Percentiles rank a stretch among this genome's conserved stretches.
Evolutionary conservation across 2,113 vertebrate genomes (phyloP).

Genomic region (Thymallus thymallus): DNA sequence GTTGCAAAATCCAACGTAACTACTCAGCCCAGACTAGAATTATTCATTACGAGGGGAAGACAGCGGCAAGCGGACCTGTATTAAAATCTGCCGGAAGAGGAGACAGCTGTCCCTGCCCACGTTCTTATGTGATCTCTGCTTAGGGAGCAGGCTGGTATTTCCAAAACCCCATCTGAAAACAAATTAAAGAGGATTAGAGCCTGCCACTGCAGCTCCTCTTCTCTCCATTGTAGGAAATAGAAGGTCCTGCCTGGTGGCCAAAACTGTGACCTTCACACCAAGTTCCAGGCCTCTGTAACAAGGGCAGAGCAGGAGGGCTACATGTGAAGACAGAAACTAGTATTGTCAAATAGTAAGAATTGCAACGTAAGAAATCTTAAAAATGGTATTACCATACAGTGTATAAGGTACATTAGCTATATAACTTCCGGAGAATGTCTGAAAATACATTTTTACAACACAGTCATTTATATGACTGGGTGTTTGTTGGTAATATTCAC

Average conservation of each 20-base stretch:
- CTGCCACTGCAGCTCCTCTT: constrained; percentile 55
- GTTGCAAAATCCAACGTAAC: constrained; percentile 44
- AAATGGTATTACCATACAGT: neutral
- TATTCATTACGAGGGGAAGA: constrained; percentile 43
- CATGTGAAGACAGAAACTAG: neutral
- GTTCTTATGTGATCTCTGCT: constrained; percentile 67
- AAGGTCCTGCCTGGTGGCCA: constrained; percentile 52
- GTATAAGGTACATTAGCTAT: neutral
- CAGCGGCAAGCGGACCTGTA: constrained; percentile 56
- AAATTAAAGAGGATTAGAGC: constrained; percentile 78
- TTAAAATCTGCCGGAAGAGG: constrained; percentile 65
- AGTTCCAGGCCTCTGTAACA: constrained; percentile 31
- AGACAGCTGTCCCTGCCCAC: constrained; percentile 72
- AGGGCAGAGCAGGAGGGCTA: neutral
- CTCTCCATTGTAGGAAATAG: constrained; percentile 52
- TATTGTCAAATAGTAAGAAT: neutral
- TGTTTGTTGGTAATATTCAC: constrained; percentile 32
- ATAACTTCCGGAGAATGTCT: neutral
- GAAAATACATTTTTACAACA: neutral
- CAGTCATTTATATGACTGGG: neutral
- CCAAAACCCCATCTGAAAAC: constrained; percentile 75
- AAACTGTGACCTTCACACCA: constrained; percentile 65
- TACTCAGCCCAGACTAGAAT: constrained; percentile 45
- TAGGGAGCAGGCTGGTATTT: constrained; percentile 66
- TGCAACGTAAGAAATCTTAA: neutral